Evolutionary conservation across 1,140 invertebrate species (phyloP), one percentile per base, ranked within the genome.

Genomic region (Eufriesea mexicana): DNA sequence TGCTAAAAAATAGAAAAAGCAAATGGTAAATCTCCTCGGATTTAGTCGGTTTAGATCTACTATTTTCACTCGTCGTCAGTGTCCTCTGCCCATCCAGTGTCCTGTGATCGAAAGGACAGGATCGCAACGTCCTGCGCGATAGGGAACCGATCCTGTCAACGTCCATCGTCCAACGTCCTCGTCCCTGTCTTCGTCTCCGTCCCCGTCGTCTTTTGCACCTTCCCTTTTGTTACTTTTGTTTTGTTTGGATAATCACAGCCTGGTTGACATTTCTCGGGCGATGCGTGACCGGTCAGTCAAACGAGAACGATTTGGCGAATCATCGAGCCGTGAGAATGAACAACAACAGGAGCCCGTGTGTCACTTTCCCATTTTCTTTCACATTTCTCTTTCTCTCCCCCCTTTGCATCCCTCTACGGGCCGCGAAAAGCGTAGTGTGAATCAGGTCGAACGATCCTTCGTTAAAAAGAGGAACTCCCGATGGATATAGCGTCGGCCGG

Each of bases 241-340:
- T 88, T 81, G 73, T 85, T 85, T 85, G 75, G 51, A 88, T 85
- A 90, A 91, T 92, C 91, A 91, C 91, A 92, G 91, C 91, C 91
- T 89, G 79, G 83, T 87, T 92, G 91, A 90, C 89, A 91, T 91
- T 91, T 89, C 80, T 81, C 84, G 78, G 76, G 88, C 89, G 86
- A 87, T 89, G 86, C 88, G 73, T 57, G 55, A 67, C 79, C 83
- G 77, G 73, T 87, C 86, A 85, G 81, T 70, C 62, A 59, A 88
- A 86, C 67, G 55, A 54, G 54, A 55, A 57, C 64, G 66, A 82
- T 59, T 57, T 18, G 28, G 25, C 68, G 70, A 71, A 80, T 75
- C 54, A 25, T 82, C 78, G 84, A 80, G 79, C 79, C 49, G 28
- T 47, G 62, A 75, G 66, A 83, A 80, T 76, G 77, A 71, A 79